phyloP scores from a whole-genome alignment of 1,140 invertebrate species.

The Aphidius gifuensis region DNA sequence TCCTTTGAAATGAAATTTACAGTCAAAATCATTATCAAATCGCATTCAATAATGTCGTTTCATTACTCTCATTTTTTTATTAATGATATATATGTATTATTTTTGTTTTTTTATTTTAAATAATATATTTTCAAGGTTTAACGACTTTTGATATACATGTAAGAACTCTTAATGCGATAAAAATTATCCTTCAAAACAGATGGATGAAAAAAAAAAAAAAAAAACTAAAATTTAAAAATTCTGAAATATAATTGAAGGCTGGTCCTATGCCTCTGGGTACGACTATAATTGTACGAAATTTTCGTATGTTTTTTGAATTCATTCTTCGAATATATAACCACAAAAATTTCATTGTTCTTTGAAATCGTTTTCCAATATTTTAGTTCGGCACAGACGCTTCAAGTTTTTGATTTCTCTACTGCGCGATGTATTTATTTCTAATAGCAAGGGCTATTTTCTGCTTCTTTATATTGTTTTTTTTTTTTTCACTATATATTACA shows the following conservation, averaged over 20 bases:
- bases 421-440: conserved; percentile 4
- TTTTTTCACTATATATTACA: not conserved
- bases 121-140: not conserved
- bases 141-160: too few relatives aligned
- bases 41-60: too few relatives aligned
- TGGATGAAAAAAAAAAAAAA: too few relatives aligned
- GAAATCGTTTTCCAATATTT: conserved; percentile 19
- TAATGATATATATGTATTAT: not conserved
- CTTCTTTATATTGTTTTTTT: not conserved
- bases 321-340: conserved; percentile 6
- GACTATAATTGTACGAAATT: conserved; percentile 14
- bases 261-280: not conserved
- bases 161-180: too few relatives aligned
- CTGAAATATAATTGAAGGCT: conserved; percentile 4
- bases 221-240: too few relatives aligned
- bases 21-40: too few relatives aligned
- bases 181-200: too few relatives aligned
- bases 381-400: not conserved
- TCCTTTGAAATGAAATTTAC: too few relatives aligned
- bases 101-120: not conserved
- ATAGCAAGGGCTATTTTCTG: not conserved
- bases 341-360: conserved; percentile 27
- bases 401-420: conserved; percentile 1
- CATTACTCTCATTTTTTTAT: not conserved
- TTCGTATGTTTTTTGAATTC: conserved; percentile 4